These are phyloP conservation scores for Ia io DNA, from an alignment of 2,113 vertebrate genomes.

Conservation along the genomic window DNA sequence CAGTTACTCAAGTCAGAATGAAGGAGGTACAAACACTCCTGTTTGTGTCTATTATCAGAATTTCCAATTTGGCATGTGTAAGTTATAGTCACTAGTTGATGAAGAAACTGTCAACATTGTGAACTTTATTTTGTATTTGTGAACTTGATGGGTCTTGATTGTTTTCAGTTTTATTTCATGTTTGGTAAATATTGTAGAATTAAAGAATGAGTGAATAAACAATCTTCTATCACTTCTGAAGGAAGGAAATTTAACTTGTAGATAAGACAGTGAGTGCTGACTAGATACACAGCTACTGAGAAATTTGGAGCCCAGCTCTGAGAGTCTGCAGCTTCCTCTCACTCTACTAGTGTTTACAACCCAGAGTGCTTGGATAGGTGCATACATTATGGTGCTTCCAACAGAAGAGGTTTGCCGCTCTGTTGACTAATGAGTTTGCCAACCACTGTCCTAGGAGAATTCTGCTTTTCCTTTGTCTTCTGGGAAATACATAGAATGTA, in stretches of 20 bases:
- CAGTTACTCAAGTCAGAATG: not conserved
- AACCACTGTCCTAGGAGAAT: not conserved
- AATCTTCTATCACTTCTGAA: not conserved
- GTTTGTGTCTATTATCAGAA: not conserved
- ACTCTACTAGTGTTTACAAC: not conserved
- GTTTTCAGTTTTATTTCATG: not conserved
- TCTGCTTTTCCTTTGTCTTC: not conserved
- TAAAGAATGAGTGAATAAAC: not conserved
- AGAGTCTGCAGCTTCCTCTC: not conserved
- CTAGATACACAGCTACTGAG: not conserved
- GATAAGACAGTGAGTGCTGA: not conserved
- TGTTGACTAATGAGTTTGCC: no score
- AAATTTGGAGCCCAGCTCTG: not conserved
- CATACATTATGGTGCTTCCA: not conserved
- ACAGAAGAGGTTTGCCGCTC: not conserved
- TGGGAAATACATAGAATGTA: not conserved
- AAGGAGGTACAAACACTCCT: not conserved
- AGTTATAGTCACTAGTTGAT: not conserved
- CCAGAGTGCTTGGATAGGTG: not conserved
- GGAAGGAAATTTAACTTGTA: not conserved
- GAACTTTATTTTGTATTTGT: slow-evolving; percentile 36
- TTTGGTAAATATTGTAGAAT: slow-evolving; percentile 9
- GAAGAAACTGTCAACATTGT: not conserved
- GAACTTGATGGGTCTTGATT: not conserved
- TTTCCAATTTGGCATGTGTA: not conserved